These are phyloP conservation scores for Atta cephalotes DNA, from an alignment of 1,140 invertebrate species.

Conservation along the genomic window DNA sequence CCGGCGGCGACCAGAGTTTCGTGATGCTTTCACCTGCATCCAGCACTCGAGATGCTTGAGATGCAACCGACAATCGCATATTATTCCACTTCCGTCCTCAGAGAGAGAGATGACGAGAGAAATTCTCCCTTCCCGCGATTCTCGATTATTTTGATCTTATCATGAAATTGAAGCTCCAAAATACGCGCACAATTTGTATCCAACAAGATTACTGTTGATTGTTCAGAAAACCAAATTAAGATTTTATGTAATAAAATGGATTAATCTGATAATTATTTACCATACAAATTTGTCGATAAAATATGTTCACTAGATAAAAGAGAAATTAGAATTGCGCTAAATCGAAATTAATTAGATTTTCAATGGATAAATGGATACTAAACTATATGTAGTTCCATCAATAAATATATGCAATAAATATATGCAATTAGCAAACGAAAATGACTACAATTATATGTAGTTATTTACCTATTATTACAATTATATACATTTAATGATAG, in stretches of 20 bases:
- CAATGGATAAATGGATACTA: too few relatives aligned
- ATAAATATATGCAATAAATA: too few relatives aligned
- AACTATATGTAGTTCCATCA: too few relatives aligned
- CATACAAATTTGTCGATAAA: background rate
- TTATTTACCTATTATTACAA: too few relatives aligned
- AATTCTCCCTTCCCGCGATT: background rate
- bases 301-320: too few relatives aligned
- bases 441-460: too few relatives aligned
- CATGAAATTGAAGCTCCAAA: background rate
- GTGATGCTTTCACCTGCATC: slow-evolving; percentile 66
- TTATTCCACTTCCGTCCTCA: slow-evolving; percentile 31
- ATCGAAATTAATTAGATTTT: too few relatives aligned
- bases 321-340: too few relatives aligned
- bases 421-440: too few relatives aligned
- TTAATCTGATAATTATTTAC: background rate
- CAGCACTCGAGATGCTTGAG: slow-evolving; percentile 24
- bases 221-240: background rate
- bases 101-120: background rate
- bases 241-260: background rate
- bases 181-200: background rate
- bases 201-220: background rate
- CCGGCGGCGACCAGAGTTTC: slow-evolving; percentile 42
- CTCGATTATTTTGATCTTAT: background rate
- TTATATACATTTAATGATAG: too few relatives aligned
- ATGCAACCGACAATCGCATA: slow-evolving; percentile 33